Evolutionary conservation across 2,888 invertebrate species (phyloP).

Genomic region (Phytoseiulus persimilis): DNA sequence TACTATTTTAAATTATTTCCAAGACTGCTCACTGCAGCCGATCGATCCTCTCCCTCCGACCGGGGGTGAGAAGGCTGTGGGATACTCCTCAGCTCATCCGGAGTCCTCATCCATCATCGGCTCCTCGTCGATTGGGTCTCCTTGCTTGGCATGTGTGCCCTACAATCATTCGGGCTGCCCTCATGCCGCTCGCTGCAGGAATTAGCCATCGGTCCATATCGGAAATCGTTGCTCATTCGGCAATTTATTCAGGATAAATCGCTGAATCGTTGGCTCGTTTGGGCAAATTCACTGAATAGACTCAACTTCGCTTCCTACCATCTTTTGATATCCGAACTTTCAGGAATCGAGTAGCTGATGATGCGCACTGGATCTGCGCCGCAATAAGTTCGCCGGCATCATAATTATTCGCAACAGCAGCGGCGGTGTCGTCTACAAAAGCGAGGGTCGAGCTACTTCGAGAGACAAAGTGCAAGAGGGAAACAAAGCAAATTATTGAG

Average conservation of each 20-base stretch:
- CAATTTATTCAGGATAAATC: too few species aligned
- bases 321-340: too few species aligned
- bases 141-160: not conserved
- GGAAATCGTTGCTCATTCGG: not conserved
- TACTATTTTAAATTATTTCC: not conserved
- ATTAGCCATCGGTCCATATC: not conserved
- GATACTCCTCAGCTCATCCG: not conserved
- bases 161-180: not conserved
- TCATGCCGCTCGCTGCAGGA: not conserved
- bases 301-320: too few species aligned
- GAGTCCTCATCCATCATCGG: not conserved
- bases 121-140: not conserved
- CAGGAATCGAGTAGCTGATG: too few species aligned
- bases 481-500: not conserved
- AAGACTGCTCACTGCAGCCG: not conserved
- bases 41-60: not conserved
- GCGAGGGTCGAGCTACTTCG: not conserved
- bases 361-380: too few species aligned
- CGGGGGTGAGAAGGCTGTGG: not conserved
- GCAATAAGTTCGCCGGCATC: not conserved
- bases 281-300: too few species aligned
- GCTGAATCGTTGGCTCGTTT: too few species aligned
- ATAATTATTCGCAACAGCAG: not conserved
- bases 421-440: not conserved
- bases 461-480: not conserved